These are phyloP conservation scores for Nomada hirtipes DNA, from an alignment of 2,888 invertebrate genomes.

Conservation along the genomic window DNA sequence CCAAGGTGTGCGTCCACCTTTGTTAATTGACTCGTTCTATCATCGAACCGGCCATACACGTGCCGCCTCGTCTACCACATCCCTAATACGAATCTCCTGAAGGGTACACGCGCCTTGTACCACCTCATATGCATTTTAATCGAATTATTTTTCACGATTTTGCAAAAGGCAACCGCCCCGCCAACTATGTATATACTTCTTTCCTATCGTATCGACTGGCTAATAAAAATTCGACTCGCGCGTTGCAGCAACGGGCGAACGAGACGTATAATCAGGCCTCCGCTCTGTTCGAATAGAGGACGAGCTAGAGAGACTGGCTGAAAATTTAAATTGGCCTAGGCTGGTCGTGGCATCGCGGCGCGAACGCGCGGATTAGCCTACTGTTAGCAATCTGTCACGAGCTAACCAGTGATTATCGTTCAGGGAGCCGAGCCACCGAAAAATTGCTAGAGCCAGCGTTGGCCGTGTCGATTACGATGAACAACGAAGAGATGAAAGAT, in stretches of 20 bases:
- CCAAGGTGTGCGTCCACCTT: slow-evolving; percentile 36
- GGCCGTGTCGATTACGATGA: background rate
- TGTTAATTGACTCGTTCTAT: slow-evolving; percentile 63
- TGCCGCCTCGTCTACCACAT: background rate
- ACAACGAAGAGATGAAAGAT: background rate
- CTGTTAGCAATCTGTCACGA: slow-evolving; percentile 61
- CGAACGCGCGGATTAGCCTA: slow-evolving; percentile 64
- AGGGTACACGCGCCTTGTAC: background rate
- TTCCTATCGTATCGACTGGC: background rate
- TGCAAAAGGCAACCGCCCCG: slow-evolving; percentile 22
- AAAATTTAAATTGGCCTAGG: slow-evolving; percentile 81
- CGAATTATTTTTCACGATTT: slow-evolving; percentile 55
- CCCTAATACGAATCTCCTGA: slow-evolving; percentile 11
- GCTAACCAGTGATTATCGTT: slow-evolving; percentile 75
- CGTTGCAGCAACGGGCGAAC: slow-evolving; percentile 71
- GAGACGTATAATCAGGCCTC: slow-evolving; percentile 77
- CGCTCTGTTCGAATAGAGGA: slow-evolving; percentile 55
- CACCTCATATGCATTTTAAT: slow-evolving; percentile 65
- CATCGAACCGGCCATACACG: slow-evolving; percentile 35
- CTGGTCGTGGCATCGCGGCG: slow-evolving; percentile 63
- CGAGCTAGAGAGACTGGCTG: slow-evolving; percentile 70
- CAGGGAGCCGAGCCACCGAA: slow-evolving; percentile 78
- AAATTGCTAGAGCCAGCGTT: slow-evolving; percentile 74
- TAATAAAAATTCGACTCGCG: slow-evolving; percentile 75
- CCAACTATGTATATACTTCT: background rate